Base-by-base conservation (phyloP, 1,140 invertebrate genomes). In the Eriocheir sinensis region DNA sequence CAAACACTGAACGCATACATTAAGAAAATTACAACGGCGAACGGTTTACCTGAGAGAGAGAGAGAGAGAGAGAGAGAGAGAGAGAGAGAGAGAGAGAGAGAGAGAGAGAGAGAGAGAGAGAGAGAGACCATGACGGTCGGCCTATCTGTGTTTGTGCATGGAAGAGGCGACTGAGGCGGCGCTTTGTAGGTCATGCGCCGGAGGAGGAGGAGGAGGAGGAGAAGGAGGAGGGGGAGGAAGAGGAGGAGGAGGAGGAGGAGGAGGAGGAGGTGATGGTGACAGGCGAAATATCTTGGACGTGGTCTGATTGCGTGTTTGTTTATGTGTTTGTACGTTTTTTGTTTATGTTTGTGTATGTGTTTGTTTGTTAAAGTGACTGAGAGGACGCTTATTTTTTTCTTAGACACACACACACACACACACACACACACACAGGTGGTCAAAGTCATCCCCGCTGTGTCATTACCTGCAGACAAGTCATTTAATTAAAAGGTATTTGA, bases 321-420 rank as follows among this genome's bases (percentile, higher is more conserved):
- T 72, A 27, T 72, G 53, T 72, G 53, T 72, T 12, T 72, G 53
- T 72, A 27, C 27, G n/a, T 81, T 81, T 30, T 81, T 30, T 1
- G 3, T 81, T n/a, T 0, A 36, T 0, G 3, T n/a, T 30, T 30
- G 0, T 81, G 27, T 81, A 36, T 81, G 12, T 81, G 80, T 81
- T 30, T 81, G 0, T 81, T 30, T 81, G 80, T 81, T 30, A 27
- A 36, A 9, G 21, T 81, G 27, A 32, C 0, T 32, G 80, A 81
- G 0, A 27, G 80, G 12, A 0, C 30, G 80, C 9, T 9, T 81
- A 36, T 72, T 72, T 72, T n/a, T n/a, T n/a, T n/a, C n/a, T n/a
- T n/a, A 83, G 15, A 83, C 81, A 83, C 81, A 83, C 81, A 83
- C 81, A 83, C 81, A 83, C 81, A 83, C 81, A 83, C 81, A 83